Conservation (phyloP, 1,140 invertebrate genomes). For the Ips typographus region DNA sequence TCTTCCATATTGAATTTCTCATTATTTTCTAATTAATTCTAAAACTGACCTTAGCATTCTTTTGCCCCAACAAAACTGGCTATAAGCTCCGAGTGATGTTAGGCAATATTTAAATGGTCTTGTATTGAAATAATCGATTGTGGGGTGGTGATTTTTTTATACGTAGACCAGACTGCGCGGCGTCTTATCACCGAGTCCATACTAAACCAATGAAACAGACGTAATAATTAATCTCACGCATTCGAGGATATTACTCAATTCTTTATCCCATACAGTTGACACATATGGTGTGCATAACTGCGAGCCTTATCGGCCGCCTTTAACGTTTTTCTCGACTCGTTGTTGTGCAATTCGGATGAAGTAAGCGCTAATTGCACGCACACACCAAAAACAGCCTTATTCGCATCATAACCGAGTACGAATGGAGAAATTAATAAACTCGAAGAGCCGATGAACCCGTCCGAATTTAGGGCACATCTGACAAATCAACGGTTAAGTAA, state of each 20-base stretch:
- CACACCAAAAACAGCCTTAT: too few relatives aligned
- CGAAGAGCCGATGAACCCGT: constrained; percentile 22
- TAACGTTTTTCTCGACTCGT: constrained; percentile 3
- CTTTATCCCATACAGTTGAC: constrained; percentile 12
- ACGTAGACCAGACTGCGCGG: constrained; percentile 13
- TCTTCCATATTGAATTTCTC: too few relatives aligned
- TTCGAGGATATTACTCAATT: constrained; percentile 22
- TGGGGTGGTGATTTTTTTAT: too few relatives aligned
- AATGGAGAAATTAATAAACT: not conserved
- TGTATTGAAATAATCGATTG: too few relatives aligned
- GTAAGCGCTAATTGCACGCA: too few relatives aligned
- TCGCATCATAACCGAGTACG: too few relatives aligned
- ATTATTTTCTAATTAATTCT: too few relatives aligned
- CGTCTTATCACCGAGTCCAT: constrained; percentile 5
- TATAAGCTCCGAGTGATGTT: too few relatives aligned
- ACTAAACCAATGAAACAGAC: too few relatives aligned
- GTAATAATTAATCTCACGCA: not conserved
- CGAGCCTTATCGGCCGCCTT: not conserved
- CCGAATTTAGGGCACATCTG: constrained; percentile 24
- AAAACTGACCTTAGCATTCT: too few relatives aligned
- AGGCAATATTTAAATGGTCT: too few relatives aligned
- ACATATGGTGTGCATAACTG: constrained; percentile 4
- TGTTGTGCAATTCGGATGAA: not conserved
- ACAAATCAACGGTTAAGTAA: not conserved
- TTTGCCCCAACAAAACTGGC: too few relatives aligned